A percentile compares a stretch with the other conserved stretches of the same genome.
phyloP scores from a whole-genome alignment of 2,888 invertebrate genomes.

The Ectobius pallidus region DNA sequence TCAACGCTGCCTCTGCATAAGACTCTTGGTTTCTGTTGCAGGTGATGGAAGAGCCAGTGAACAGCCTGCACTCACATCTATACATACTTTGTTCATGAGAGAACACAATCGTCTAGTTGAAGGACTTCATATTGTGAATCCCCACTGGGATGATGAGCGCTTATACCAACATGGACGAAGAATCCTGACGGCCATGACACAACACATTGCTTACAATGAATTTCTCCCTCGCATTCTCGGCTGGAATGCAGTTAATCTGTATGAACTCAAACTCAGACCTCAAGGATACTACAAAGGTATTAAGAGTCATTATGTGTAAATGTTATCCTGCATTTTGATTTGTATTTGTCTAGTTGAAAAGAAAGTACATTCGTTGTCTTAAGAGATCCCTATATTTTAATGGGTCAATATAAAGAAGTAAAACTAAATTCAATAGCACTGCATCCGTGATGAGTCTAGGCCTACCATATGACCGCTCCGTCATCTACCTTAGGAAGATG shows the following conservation, averaged over 20 bases:
- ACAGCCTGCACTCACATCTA: slow-evolving; percentile 85
- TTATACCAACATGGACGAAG: slow-evolving; percentile 82
- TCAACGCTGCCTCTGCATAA: no score
- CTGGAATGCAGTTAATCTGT: slow-evolving; percentile 86
- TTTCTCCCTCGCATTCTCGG: slow-evolving; percentile 90
- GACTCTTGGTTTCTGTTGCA: no score
- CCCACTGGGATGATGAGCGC: slow-evolving; percentile 87
- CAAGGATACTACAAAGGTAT: slow-evolving; percentile 83
- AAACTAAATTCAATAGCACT: no score
- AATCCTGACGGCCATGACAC: slow-evolving; percentile 77
- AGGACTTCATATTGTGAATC: slow-evolving; percentile 78
- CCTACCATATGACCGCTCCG: no score
- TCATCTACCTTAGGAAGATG: no score
- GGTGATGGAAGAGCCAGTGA: slow-evolving; percentile 91
- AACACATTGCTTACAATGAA: slow-evolving; percentile 86
- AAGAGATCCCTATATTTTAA: no score
- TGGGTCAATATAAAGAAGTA: no score
- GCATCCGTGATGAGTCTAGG: no score
- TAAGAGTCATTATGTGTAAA: slow-evolving; percentile 4
- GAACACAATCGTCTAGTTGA: slow-evolving; percentile 90
- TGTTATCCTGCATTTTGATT: neutral
- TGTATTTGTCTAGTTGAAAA: neutral
- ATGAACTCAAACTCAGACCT: slow-evolving; percentile 81
- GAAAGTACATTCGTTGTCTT: no score
- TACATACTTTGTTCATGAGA: slow-evolving; percentile 87